Conservation (phyloP, 2,113 vertebrate species). For the Amblyornis subalaris region DNA sequence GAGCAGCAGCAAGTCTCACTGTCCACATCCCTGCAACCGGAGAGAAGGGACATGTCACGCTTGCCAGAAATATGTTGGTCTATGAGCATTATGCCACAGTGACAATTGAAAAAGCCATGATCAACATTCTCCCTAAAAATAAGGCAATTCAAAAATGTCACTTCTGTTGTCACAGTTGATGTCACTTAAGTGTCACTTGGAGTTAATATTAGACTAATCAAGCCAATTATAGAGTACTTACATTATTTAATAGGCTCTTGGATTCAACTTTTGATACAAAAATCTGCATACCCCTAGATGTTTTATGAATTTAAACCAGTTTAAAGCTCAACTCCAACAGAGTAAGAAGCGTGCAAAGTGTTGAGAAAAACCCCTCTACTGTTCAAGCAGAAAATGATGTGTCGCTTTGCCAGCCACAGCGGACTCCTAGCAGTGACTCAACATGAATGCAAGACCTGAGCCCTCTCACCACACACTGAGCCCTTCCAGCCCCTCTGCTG, state of each 20-base stretch:
- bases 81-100: neutral
- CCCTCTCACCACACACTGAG: fast-evolving
- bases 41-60: neutral
- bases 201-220: conserved; percentile 67
- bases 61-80: neutral
- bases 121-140: conserved; percentile 37
- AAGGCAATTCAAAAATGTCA: conserved; percentile 58
- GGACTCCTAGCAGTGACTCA: neutral
- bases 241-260: conserved; percentile 36
- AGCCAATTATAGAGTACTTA: conserved; percentile 67
- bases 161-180: conserved; percentile 45
- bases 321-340: neutral
- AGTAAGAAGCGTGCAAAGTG: neutral
- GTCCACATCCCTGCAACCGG: fast-evolving
- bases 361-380: neutral
- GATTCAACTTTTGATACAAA: conserved; percentile 69
- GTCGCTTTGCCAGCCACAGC: neutral
- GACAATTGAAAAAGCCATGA: neutral
- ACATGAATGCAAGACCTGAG: neutral
- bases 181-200: conserved; percentile 32
- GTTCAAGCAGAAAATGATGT: neutral
- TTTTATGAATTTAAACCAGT: conserved; percentile 20
- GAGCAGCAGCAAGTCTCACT: neutral
- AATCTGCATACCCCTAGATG: conserved; percentile 47
- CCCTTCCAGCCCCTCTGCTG: neutral